Evolutionary conservation across 2,888 invertebrate genomes (phyloP), one percentile per base, ranked within the genome.

Genomic region (Pachycephus smyrnensis): DNA sequence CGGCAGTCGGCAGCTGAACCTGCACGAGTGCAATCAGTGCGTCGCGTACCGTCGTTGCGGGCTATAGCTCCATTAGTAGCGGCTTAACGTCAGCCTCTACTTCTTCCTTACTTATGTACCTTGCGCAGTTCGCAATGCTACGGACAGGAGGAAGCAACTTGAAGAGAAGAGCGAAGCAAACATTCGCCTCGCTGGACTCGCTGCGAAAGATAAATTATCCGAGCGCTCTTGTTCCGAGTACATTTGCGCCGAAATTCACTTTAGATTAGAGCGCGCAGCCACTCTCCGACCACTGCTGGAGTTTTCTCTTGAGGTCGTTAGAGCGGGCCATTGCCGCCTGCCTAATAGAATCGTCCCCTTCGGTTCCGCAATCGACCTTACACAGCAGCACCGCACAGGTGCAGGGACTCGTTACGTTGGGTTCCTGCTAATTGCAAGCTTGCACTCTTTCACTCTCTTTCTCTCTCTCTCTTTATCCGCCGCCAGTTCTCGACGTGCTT

Each of bases 261-360:
- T 88, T 87, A 83, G 86, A 86, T 87, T 88, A 86, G 87, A 86
- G 81, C 30, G 74, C 73, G 77, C 78, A 81, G 80, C 80, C 79
- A 82, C 83, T 81, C 82, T 82, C 40, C 69, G 69, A 69, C 80
- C 83, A 82, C 80, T 82, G 84, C 82, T 84, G 83, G 84, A 85
- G 83, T 88, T 88, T 88, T 84, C 85, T 86, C 84, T 84, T 84
- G 84, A 82, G 84, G 84, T 86, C 88, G 87, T 88, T 89, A 87
- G 83, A 85, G 82, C 83, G 82, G 82, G 83, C 84, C 84, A 85
- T 85, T 83, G 83, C 85, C 79, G 84, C 85, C 84, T 84, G 84
- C 84, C 83, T 86, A 86, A 86, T 86, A 85, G 86, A 86, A 86
- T 86, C 84, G 80, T 80, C 78, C 82, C 77, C 76, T 71, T 77